phyloP scores from a whole-genome alignment of 35 echinoderm and acorn worm species.

The Hemicentrotus pulcherrimus region DNA sequence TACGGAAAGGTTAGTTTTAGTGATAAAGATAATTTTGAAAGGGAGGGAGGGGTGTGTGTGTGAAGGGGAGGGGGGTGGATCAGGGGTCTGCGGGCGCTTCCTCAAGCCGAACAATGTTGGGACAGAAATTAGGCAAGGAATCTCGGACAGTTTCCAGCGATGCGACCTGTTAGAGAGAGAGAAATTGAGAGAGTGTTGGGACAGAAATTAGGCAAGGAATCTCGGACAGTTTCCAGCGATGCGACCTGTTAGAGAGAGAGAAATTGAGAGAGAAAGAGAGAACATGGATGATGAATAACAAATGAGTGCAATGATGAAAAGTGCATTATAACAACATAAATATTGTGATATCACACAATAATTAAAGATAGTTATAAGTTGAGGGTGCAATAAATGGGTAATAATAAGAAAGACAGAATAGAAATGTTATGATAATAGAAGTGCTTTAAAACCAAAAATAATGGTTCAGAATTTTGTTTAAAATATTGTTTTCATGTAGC shows the following conservation, averaged over 20 bases:
- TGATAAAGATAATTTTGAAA: background rate
- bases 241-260: slow-evolving; percentile 50
- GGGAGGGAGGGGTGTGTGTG: background rate
- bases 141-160: slow-evolving; percentile 68
- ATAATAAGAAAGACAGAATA: background rate
- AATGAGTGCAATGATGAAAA: background rate
- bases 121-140: slow-evolving; percentile 85
- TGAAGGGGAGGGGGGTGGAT: background rate
- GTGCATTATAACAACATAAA: background rate
- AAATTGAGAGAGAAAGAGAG: background rate
- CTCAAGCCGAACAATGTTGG: slow-evolving; percentile 52
- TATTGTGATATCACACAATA: background rate
- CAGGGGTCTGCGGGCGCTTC: slow-evolving; percentile 13
- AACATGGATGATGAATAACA: background rate
- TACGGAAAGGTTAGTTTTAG: background rate
- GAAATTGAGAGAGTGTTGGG: slow-evolving; percentile 35
- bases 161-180: slow-evolving; percentile 50
- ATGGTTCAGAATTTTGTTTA: background rate
- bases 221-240: slow-evolving; percentile 65
- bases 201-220: slow-evolving; percentile 85
- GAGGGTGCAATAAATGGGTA: background rate
- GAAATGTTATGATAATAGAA: background rate
- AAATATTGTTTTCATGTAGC: background rate
- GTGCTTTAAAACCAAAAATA: background rate
- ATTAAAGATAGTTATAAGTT: background rate